Base-by-base conservation (phyloP, 1,140 invertebrate genomes). In the Eriosoma lanigerum region DNA sequence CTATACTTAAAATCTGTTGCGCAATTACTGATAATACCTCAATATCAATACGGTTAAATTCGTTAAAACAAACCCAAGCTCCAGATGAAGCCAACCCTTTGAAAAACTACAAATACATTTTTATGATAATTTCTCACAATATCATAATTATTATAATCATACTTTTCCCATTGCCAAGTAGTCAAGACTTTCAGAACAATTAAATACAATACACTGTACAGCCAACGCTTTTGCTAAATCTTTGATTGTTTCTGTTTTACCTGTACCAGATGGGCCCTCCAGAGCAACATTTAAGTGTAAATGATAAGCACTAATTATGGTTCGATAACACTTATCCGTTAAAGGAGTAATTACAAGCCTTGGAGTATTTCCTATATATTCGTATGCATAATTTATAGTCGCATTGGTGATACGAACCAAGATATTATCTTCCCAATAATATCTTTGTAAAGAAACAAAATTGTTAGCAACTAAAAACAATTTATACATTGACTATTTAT, bases 41-140 rank as follows among this genome's bases (percentile, higher is more conserved):
- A 62, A 96, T 87, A 82, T 97, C 95, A 82, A 98, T 96, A n/a
- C 93, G 88, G 85, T 97, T 97, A 85, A 98, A 97, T 86, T 97
- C 96, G 84, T 98, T 96, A 84, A 98, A 96, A 85, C 96, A 97
- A 0, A 93, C 94, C 95, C 95, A 97, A 0, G 95, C 94, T 0
- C 96, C 96, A 84, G 89, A 93, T 8, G 94, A 92, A 10, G 95
- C 94, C 4, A 97, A 85, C 26, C 95, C 95, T 86, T 93, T 94
- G 83, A 95, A 94, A 86, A 93, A 94, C 86, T 85, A 56, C 44
- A 78, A 82, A 38, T 38, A 13, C 29, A 26, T 38, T 4, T 38
- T 38, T 19, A 29, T 72, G 4, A 29, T n/a, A 13, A 48, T 1
- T 17, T 48, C 2, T 17, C 9, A 26, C 44, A 19, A 13, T 24